Base-by-base conservation (phyloP, 2,797 vertebrate species). In the Pelobates cultripes region DNA sequence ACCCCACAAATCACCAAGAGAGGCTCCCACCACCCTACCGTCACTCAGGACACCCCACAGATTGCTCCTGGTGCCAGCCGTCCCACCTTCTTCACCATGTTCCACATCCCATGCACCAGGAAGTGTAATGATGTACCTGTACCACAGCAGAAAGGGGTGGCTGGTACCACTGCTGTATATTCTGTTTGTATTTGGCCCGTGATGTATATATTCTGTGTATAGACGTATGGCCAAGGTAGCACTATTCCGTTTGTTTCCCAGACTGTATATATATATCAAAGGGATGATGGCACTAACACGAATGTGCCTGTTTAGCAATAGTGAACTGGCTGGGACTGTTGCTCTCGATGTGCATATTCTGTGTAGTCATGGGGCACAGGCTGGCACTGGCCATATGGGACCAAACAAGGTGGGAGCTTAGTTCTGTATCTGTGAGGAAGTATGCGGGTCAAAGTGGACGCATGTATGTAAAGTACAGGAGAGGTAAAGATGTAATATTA, bases 71-170 rank as follows among this genome's bases (percentile, higher is more conserved):
- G 70, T 78, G 75, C 70, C 75, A 67, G 69, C 47, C 55, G 14
- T 51, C 17, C 47, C 17, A 42, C 51, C 44, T 60, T 61, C 91
- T 85, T 78, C 75, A 85, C 85, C 73, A 78, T 86, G 82, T 90
- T 81, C 90, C 12, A 82, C 82, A 87, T 47, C 79, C n/a, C 88
- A 2, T 70, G 68, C 64, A 47, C 51, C 15, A 14, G 72, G 47
- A 15, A 82, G 72, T 67, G 60, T 51, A 8, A 83, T 3, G 67
- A 40, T 70, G 75, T 55, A 57, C 9, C 43, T 51, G 41, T 87
- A 73, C 86, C 79, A 84, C 86, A 85, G 57, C 72, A 66, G 47
- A 43, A 61, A 40, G 51, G 10, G 41, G 55, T 61, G 51, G 17
- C 57, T 64, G 60, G 77, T 66, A 64, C 82, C 57, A 28, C 60